Evolutionary conservation across 2,113 vertebrate genomes (phyloP), one percentile per base, ranked within the genome.

Genomic region (Penelope pileata): DNA sequence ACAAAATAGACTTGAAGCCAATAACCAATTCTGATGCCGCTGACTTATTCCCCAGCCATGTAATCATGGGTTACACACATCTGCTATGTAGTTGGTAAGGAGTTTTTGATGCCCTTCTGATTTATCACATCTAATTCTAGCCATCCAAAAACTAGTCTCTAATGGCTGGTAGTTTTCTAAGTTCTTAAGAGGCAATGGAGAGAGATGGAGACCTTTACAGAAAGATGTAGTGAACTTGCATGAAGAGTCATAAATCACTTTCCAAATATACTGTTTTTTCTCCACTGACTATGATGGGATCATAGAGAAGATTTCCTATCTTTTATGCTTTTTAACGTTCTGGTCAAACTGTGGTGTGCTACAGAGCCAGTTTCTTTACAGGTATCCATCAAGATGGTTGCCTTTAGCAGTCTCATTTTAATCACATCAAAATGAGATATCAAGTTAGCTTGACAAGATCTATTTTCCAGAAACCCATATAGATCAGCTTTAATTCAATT

Each of bases 401-500:
- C 75, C 59, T 90, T 80, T 59, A 93, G 85, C 93, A 80, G 64
- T 90, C 72, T 32, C 54, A 83, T 95, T 95, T 96, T 96, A 95
- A 96, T 96, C 94, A 59, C 87, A 96, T 96, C 94, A 95, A 90
- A 94, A 95, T 79, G 85, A 53, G 24, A 62, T 91, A 96, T 95
- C 68, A 94, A 27, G 84, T 97, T 96, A 94, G 68, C 75, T 60
- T 93, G 91, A 90, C 87, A 95, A 90, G 88, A 97, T 96, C 89
- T 95, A 38, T 75, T 94, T 95, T 96, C 93, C 90, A 91, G 93
- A 96, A 95, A 90, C 68, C 64, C 64, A 78, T 60, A 59, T 90
- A 90, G 68, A 75, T 88, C 83, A 74, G 63, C 72, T 88, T 93
- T 88, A 93, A 96, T 95, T 67, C 63, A 43, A 59, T 97, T 94